Evolutionary conservation across 2,113 vertebrate species (phyloP), one percentile per base, ranked within the genome.

Genomic region (Tetraodon nigroviridis): DNA sequence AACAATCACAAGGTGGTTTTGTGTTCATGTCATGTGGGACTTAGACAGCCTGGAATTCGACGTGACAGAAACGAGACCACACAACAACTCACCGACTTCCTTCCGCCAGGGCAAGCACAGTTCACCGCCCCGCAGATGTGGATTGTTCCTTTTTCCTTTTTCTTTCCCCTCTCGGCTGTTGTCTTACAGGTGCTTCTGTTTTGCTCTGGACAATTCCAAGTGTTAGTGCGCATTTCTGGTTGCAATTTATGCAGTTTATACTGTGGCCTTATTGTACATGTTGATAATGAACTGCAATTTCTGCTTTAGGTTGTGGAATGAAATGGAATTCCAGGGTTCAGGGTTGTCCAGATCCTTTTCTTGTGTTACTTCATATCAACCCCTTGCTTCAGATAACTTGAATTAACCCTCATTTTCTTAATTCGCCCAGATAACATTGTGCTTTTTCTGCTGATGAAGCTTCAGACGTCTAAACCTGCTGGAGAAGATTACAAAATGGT

Each of bases 1-100:
- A 79, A 78, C 57, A 78, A 75, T 84, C 79, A 72, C 67, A 78
- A 64, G 72, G 82, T 81, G 66, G 64, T 81, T 81, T 80, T 78
- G 61, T 82, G 69, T 79, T 79, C 21, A 32, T 68, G 70, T 75
- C 67, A 82, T 63, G 58, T 78, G 55, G 69, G 74, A 85, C 51
- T 61, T 58, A 58, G 71, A 80, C 53, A 1, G 50, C 48, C 64
- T 81, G 76, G 66, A 84, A 63, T 79, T 71, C 61, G 61, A 49
- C 21, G 57, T 45, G 52, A 52, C 55, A 61, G 64, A 59, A 73
- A 52, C 8, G 2, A 74, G 76, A 57, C 69, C 80, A 75, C 76
- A 81, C 73, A 79, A 54, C 65, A 76, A 62, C 71, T 69, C 51
- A 45, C 50, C 54, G 57, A 65, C 63, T 68, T 80, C 67, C 66